phyloP scores from a whole-genome alignment of 2,113 vertebrate species.

The Amphiprion percula region DNA sequence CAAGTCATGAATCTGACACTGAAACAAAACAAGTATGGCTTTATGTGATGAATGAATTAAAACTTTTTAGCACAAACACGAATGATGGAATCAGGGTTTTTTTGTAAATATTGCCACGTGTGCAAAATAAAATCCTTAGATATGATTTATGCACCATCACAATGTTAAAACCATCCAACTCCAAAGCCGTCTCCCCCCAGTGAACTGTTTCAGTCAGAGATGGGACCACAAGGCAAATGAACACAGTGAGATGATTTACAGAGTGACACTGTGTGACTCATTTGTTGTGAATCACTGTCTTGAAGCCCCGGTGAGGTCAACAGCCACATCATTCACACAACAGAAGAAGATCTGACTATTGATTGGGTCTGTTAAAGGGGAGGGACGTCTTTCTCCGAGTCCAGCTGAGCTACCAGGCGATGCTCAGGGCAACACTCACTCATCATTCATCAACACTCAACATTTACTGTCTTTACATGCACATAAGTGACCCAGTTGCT shows the following conservation, averaged over 20 bases:
- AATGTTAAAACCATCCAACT: constrained; percentile 4
- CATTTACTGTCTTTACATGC: neutral
- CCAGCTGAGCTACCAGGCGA: neutral
- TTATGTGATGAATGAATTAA: neutral
- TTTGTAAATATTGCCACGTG: neutral
- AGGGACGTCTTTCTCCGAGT: neutral
- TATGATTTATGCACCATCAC: neutral
- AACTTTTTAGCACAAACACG: too few relatives aligned
- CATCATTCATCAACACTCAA: constrained; percentile 4
- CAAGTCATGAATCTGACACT: too few relatives aligned
- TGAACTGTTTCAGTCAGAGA: constrained; percentile 19
- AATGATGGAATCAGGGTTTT: too few relatives aligned
- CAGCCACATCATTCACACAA: constrained; percentile 36
- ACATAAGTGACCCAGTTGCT: neutral
- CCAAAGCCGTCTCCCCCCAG: neutral
- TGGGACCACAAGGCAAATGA: constrained; percentile 24
- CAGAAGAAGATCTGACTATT: constrained; percentile 25
- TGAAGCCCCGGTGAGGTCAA: constrained; percentile 16
- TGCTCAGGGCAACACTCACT: neutral
- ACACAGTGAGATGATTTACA: constrained; percentile 7
- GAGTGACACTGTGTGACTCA: constrained; percentile 35
- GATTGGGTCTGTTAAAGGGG: neutral
- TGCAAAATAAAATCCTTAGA: neutral
- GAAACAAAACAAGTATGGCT: neutral
- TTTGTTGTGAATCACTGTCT: constrained; percentile 37